Percentiles rank a stretch among this genome's conserved stretches.
phyloP scores from a whole-genome alignment of 2,797 vertebrate species.

The Emys orbicularis region DNA sequence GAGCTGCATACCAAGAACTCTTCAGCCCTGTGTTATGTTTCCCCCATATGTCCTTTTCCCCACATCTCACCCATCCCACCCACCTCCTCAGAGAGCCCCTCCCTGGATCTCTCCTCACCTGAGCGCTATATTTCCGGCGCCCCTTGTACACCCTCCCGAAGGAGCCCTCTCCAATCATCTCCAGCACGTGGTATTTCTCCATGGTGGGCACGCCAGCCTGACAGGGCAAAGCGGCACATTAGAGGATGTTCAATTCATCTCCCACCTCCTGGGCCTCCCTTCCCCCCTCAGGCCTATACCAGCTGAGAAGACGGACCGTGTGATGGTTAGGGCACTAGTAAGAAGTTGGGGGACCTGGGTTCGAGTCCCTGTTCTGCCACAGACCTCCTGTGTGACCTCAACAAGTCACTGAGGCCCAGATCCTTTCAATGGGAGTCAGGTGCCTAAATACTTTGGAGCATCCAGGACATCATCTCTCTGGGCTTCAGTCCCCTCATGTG shows the following conservation, averaged over 20 bases:
- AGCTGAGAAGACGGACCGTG: neutral
- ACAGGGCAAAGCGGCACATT: neutral
- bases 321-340: neutral
- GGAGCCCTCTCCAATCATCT: conserved; percentile 94
- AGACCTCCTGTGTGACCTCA: neutral
- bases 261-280: neutral
- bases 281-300: neutral
- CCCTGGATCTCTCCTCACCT: conserved; percentile 81
- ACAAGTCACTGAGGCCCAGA: neutral
- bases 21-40: neutral
- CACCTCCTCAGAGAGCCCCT: neutral
- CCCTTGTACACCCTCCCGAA: conserved; percentile 96
- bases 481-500: neutral
- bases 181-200: conserved; percentile 92
- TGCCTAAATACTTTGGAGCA: neutral
- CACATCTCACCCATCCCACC: neutral
- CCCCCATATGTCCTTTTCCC: neutral
- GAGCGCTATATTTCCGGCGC: conserved; percentile 88
- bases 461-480: neutral
- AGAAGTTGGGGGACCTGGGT: neutral
- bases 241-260: neutral
- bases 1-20: neutral
- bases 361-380: neutral
- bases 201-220: conserved; percentile 71
- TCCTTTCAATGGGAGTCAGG: neutral